These are phyloP conservation scores for Oreochromis grahami DNA, from an alignment of 2,797 vertebrate species.

Conservation along the genomic window DNA sequence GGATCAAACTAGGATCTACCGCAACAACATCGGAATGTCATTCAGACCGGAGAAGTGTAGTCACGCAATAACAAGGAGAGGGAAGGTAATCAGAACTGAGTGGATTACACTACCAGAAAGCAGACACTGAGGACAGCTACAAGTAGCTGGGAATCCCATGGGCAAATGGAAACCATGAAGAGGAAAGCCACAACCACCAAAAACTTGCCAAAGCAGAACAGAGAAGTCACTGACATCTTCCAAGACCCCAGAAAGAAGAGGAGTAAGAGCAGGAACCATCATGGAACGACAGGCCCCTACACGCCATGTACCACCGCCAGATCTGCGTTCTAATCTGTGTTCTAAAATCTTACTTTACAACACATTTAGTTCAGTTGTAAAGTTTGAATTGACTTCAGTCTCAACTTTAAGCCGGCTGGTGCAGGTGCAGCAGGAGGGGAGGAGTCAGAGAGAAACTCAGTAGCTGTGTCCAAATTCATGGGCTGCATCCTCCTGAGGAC, in stretches of 20 bases:
- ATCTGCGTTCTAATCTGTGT: neutral
- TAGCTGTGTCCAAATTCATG: no score
- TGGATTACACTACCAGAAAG: neutral
- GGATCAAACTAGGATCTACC: neutral
- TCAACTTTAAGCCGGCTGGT: neutral
- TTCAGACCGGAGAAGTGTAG: neutral
- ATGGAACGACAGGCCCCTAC: neutral
- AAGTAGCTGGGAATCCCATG: neutral
- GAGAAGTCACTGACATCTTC: neutral
- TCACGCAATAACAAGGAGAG: neutral
- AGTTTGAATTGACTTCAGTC: neutral
- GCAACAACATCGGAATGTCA: neutral
- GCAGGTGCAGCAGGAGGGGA: neutral
- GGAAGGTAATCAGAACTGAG: neutral
- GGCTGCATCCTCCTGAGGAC: no score
- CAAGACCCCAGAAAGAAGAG: neutral
- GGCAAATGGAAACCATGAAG: neutral
- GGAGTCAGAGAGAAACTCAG: neutral
- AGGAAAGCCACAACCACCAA: neutral
- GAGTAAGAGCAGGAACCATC: neutral
- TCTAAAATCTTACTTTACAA: neutral
- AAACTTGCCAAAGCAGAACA: neutral
- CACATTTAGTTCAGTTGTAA: neutral
- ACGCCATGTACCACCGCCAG: neutral
- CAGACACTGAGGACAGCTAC: no score